Percentiles rank a stretch among this genome's conserved stretches.
These are phyloP conservation scores for Platerodrilus igneus DNA, from an alignment of 2,888 invertebrate species.

Conservation along the genomic window DNA sequence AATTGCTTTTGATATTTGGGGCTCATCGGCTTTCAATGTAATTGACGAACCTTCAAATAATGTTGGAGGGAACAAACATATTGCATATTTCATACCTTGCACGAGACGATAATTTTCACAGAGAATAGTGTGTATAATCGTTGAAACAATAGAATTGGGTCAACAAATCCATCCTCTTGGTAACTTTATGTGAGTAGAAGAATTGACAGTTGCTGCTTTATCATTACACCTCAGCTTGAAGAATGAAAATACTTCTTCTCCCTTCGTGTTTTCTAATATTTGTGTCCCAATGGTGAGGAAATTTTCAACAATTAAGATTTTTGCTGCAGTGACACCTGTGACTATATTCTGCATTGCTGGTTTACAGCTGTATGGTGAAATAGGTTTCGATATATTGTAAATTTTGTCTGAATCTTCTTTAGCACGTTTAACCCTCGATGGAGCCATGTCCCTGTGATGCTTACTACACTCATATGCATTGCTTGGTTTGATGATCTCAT, in stretches of 20 bases:
- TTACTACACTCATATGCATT: constrained; percentile 2
- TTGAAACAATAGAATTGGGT: constrained; percentile 4
- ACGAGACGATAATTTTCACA: constrained; percentile 4
- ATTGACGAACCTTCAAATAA: constrained; percentile 5
- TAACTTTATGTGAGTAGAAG: constrained; percentile 6
- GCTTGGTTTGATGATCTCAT: no score
- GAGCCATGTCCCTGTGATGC: background rate
- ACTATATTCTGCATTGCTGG: background rate
- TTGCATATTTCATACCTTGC: constrained; percentile 7
- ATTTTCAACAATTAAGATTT: no score
- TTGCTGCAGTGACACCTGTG: background rate
- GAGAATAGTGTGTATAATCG: constrained; percentile 4
- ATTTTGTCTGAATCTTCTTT: constrained; percentile 1
- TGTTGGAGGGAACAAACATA: constrained; percentile 4
- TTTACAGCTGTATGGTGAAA: constrained; percentile 1
- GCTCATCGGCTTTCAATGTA: constrained; percentile 3
- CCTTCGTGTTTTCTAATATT: no score
- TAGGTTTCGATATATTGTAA: background rate
- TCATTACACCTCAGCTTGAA: constrained; percentile 1
- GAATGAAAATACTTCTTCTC: constrained; percentile 2
- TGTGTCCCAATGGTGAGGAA: no score
- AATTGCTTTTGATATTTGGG: no score
- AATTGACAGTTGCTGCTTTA: no score
- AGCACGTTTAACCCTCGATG: constrained; percentile 1
- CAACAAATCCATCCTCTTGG: no score